Evolutionary conservation across 2,113 vertebrate genomes (phyloP).

Genomic region (Cyanistes caeruleus): DNA sequence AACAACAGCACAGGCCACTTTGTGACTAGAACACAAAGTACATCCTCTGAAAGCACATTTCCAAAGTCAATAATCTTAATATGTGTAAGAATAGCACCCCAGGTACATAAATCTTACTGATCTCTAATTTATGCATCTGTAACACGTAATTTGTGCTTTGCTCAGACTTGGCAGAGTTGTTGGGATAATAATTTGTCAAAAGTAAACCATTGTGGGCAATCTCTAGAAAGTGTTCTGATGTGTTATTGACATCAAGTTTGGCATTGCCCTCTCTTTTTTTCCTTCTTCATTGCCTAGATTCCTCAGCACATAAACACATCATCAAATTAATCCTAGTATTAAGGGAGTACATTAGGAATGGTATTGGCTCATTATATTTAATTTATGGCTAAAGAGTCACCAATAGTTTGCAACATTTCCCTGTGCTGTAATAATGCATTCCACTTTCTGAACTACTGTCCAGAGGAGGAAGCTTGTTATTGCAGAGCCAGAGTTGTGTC

Average conservation of each 20-base stretch:
- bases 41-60: neutral
- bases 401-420: neutral
- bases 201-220: neutral
- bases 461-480: neutral
- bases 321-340: neutral
- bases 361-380: neutral
- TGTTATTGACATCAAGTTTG: neutral
- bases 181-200: slow-evolving; percentile 1
- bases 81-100: neutral
- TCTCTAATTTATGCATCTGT: neutral
- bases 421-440: neutral
- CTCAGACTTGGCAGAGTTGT: neutral
- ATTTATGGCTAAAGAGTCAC: neutral
- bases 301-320: neutral
- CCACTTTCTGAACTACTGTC: neutral
- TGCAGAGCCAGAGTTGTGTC: neutral
- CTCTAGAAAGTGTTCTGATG: neutral
- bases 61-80: neutral
- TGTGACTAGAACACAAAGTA: neutral
- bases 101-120: neutral
- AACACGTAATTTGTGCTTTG: neutral
- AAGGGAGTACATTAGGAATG: neutral
- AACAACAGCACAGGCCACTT: neutral
- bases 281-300: neutral
- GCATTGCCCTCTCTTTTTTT: neutral